Evolutionary conservation across 2,797 vertebrate species (phyloP).

Genomic region (Chanos chanos): DNA sequence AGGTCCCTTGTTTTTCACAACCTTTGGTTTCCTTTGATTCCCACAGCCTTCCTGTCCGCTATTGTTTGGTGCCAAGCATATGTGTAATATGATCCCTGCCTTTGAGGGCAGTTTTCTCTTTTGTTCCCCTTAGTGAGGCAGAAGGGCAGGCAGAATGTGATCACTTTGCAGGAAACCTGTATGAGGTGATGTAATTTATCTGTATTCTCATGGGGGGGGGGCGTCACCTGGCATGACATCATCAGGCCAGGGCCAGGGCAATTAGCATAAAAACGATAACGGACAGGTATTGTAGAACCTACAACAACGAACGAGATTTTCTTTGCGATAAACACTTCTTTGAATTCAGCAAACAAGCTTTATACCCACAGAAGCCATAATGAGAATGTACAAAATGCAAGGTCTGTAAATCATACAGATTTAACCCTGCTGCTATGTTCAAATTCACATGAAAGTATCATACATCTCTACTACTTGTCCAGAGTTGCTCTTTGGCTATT

Average conservation of each 20-base stretch:
- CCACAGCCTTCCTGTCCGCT: conserved; percentile 24
- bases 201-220: conserved; percentile 38
- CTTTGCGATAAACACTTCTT: too few relatives aligned
- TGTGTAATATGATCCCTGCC: conserved; percentile 32
- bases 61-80: conserved; percentile 27
- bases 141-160: not conserved
- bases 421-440: too few relatives aligned
- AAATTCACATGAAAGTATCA: too few relatives aligned
- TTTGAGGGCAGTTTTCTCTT: conserved; percentile 10
- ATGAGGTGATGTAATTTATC: conserved; percentile 33
- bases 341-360: too few relatives aligned
- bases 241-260: conserved; percentile 28
- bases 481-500: too few relatives aligned
- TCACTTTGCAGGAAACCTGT: not conserved
- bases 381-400: too few relatives aligned
- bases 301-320: too few relatives aligned
- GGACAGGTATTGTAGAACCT: too few relatives aligned
- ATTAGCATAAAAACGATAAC: too few relatives aligned
- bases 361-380: too few relatives aligned
- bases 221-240: conserved; percentile 43
- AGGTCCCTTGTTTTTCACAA: conserved; percentile 3
- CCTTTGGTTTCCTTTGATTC: conserved; percentile 28
- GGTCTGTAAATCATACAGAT: too few relatives aligned
- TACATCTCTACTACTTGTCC: too few relatives aligned
- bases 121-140: not conserved